Conservation (phyloP, 2,888 invertebrate species). For the Linnaemya tessellans region DNA sequence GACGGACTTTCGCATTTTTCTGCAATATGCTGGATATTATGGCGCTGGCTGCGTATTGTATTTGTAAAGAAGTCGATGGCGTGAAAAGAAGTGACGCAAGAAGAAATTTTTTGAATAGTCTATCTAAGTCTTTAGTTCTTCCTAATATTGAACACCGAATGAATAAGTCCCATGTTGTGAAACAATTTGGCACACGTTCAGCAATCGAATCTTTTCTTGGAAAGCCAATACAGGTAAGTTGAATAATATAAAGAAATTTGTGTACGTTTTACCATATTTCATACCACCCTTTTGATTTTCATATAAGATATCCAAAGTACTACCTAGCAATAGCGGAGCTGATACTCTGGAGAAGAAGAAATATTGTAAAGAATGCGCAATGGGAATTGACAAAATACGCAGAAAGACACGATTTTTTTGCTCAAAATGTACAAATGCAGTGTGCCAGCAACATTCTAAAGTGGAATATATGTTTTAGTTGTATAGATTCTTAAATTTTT, state of each 20-base stretch:
- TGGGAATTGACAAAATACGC: neutral
- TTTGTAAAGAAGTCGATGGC: no score
- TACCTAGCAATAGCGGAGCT: no score
- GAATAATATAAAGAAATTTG: neutral
- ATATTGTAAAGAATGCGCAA: slow-evolving; percentile 3
- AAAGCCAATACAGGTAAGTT: slow-evolving; percentile 8
- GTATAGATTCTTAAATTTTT: no score
- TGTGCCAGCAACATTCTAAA: slow-evolving; percentile 8
- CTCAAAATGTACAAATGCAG: slow-evolving; percentile 5
- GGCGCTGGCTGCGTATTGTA: no score
- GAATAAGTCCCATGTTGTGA: neutral
- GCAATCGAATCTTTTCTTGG: slow-evolving; percentile 2
- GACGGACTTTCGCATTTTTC: neutral
- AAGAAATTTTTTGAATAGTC: no score
- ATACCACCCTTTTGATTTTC: neutral
- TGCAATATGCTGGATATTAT: neutral
- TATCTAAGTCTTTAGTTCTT: neutral
- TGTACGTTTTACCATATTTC: neutral
- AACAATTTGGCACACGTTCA: slow-evolving; percentile 1
- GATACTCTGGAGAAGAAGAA: slow-evolving; percentile 1
- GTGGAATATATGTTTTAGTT: neutral
- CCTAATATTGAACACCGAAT: slow-evolving; percentile 4
- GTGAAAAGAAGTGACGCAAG: no score
- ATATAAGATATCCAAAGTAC: neutral
- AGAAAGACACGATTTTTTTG: slow-evolving; percentile 25